Percentiles rank a stretch among this genome's conserved stretches.
phyloP scores from a whole-genome alignment of 2,888 invertebrate species.

The Papilio demoleus region DNA sequence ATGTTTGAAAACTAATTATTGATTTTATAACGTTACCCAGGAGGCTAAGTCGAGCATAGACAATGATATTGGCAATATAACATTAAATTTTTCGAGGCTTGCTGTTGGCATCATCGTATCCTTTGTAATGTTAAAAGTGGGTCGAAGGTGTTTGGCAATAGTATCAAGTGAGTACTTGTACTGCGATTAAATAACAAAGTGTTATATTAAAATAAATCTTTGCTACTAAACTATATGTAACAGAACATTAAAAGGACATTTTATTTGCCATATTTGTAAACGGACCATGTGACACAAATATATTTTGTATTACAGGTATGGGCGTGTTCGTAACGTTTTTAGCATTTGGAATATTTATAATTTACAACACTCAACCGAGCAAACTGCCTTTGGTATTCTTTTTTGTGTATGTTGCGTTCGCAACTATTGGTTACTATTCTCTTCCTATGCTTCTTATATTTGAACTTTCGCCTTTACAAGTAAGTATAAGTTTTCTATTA shows the following conservation, averaged over 20 bases:
- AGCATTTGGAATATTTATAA: slow-evolving; percentile 48
- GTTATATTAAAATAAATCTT: no score
- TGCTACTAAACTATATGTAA: no score
- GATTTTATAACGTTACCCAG: slow-evolving; percentile 46
- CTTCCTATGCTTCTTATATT: slow-evolving; percentile 63
- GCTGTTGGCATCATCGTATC: slow-evolving; percentile 50
- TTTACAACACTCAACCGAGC: slow-evolving; percentile 42
- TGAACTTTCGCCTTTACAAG: slow-evolving; percentile 69
- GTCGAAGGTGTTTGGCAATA: slow-evolving; percentile 57
- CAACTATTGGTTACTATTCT: slow-evolving; percentile 60
- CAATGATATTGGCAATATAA: slow-evolving; percentile 53
- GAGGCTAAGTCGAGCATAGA: slow-evolving; percentile 53
- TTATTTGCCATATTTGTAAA: no score
- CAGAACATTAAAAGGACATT: no score
- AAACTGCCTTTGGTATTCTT: slow-evolving; percentile 54
- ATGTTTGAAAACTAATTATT: not conserved
- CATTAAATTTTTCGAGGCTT: slow-evolving; percentile 55
- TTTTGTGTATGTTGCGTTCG: slow-evolving; percentile 54
- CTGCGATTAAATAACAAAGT: not conserved
- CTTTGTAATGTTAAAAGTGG: slow-evolving; percentile 55
- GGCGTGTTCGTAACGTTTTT: slow-evolving; percentile 56
- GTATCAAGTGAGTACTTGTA: slow-evolving; percentile 55
- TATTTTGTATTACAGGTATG: slow-evolving; percentile 55
- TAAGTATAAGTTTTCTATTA: slow-evolving; percentile 46
- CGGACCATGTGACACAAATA: no score